Evolutionary conservation across 2,797 vertebrate species (phyloP).

Genomic region (Notamacropus eugenii): DNA sequence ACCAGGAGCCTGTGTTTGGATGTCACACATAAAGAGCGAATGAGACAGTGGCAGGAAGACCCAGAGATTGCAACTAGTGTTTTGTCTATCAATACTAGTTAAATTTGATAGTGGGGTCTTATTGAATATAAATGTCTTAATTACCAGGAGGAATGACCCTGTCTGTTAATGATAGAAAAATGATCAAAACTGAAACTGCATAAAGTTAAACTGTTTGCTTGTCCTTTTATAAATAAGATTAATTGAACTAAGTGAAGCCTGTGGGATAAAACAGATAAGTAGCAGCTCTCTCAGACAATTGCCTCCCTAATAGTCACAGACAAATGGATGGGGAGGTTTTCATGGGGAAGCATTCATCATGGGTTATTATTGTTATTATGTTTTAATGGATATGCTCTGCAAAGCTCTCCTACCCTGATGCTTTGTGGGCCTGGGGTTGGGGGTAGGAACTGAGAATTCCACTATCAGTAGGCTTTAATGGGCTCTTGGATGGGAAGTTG

Average conservation of each 20-base stretch:
- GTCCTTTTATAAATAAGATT: slow-evolving; percentile 48
- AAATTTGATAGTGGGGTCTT: slow-evolving; percentile 55
- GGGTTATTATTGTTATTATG: background rate
- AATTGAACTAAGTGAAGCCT: slow-evolving; percentile 43
- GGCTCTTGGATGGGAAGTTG: background rate
- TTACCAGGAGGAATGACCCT: slow-evolving; percentile 69
- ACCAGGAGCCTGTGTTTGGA: background rate
- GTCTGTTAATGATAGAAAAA: slow-evolving; percentile 69
- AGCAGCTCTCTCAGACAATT: fast-evolving
- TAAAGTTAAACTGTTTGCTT: slow-evolving; percentile 37
- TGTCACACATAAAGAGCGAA: background rate
- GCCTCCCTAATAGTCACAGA: background rate
- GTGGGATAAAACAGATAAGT: background rate
- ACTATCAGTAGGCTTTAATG: background rate
- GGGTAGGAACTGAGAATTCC: background rate
- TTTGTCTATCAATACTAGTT: background rate
- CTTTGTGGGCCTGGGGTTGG: background rate
- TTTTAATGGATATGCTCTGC: background rate
- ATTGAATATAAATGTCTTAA: slow-evolving; percentile 54
- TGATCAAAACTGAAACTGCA: slow-evolving; percentile 51
- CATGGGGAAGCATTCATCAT: background rate
- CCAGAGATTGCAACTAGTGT: fast-evolving
- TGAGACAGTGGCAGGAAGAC: fast-evolving
- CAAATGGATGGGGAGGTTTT: background rate
- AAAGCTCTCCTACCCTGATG: background rate